Conservation (phyloP, 2,797 vertebrate species). For the Gastrophryne carolinensis region DNA sequence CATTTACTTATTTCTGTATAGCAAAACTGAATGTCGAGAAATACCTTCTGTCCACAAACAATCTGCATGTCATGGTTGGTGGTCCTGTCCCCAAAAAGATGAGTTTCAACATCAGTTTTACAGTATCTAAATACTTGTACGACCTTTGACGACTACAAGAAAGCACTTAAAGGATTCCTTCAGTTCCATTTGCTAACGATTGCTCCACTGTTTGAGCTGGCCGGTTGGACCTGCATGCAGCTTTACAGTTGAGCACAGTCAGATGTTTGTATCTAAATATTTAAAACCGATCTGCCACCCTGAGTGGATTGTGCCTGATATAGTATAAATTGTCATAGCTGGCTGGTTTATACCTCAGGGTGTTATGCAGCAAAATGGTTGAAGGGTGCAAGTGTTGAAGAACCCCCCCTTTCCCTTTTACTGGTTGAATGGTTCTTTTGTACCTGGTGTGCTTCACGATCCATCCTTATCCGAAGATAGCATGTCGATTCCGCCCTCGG, state of each 20-base stretch:
- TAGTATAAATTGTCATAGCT: constrained; percentile 71
- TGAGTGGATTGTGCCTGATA: constrained; percentile 69
- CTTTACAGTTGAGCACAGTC: constrained; percentile 86
- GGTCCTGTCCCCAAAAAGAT: constrained; percentile 87
- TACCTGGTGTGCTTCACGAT: constrained; percentile 77
- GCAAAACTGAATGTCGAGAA: constrained; percentile 99
- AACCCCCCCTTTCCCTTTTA: too few species aligned
- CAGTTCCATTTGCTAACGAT: too few species aligned
- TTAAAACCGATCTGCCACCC: too few species aligned
- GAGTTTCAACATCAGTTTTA: constrained; percentile 87
- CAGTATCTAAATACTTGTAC: too few species aligned
- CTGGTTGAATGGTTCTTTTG: constrained; percentile 72
- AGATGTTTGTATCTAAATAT: too few species aligned
- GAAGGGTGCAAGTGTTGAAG: constrained; percentile 65
- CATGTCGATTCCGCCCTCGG: constrained; percentile 66
- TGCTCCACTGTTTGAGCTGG: too few species aligned
- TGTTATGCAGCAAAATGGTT: constrained; percentile 75
- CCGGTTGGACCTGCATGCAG: constrained; percentile 98
- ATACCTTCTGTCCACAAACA: too few species aligned
- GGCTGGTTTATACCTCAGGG: constrained; percentile 82
- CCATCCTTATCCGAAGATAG: constrained; percentile 66
- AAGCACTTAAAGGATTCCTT: too few species aligned
- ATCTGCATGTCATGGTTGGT: too few species aligned
- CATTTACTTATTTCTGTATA: constrained; percentile 99
- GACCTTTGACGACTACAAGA: constrained; percentile 82